Evolutionary conservation across 2,888 invertebrate genomes (phyloP).

Genomic region (Meghimatium bilineatum): DNA sequence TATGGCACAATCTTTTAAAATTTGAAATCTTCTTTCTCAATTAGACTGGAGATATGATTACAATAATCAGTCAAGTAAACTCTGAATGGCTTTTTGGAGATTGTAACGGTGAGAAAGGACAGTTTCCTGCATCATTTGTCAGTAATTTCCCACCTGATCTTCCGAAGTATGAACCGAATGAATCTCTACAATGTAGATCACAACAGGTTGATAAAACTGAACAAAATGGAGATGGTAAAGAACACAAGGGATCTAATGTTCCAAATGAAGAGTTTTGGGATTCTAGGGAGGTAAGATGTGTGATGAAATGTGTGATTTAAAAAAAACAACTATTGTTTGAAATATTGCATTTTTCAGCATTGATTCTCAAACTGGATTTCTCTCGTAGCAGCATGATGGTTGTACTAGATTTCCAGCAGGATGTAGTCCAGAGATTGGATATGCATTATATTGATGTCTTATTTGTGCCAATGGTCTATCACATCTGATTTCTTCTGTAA

Average conservation of each 20-base stretch:
- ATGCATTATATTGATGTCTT: no score
- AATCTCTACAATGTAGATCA: background rate
- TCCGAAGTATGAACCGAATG: background rate
- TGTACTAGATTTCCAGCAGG: no score
- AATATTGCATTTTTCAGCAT: no score
- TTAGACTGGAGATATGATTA: slow-evolving; percentile 66
- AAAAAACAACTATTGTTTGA: no score
- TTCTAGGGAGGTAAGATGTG: slow-evolving; percentile 1
- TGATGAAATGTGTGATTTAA: no score
- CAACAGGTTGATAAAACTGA: background rate
- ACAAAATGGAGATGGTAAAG: background rate
- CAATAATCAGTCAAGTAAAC: slow-evolving; percentile 60
- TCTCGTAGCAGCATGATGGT: no score
- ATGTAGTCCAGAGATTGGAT: no score
- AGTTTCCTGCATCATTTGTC: slow-evolving; percentile 72
- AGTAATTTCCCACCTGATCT: slow-evolving; percentile 50
- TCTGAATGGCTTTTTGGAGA: slow-evolving; percentile 71
- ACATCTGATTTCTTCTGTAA: no score
- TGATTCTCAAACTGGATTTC: no score
- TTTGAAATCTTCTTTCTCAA: background rate
- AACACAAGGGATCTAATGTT: background rate
- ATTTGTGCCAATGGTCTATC: no score
- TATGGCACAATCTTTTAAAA: no score
- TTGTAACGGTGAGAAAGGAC: slow-evolving; percentile 59
- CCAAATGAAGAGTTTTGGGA: slow-evolving; percentile 6